Conservation (phyloP, 2,888 invertebrate genomes). For the Chrysolina oricalcia region DNA sequence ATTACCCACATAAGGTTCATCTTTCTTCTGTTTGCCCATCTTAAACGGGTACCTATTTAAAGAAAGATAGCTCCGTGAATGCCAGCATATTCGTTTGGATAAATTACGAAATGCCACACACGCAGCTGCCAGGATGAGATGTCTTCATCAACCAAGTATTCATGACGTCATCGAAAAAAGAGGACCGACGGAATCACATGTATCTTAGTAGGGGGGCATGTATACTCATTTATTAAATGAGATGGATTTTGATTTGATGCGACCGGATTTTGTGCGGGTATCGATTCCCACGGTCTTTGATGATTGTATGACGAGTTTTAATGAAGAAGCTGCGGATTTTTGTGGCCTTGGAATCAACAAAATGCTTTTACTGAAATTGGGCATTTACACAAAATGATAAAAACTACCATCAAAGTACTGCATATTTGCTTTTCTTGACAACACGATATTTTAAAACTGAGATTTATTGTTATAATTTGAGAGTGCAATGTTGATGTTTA, state of each 20-base stretch:
- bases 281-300: conserved; percentile 24
- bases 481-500: neutral
- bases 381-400: neutral
- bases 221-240: conserved; percentile 25
- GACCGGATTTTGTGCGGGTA: conserved; percentile 20
- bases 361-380: neutral
- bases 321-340: neutral
- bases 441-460: too few relatives aligned
- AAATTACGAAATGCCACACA: conserved; percentile 71
- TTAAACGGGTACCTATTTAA: conserved; percentile 44
- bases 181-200: conserved; percentile 46
- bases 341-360: neutral
- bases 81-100: conserved; percentile 59
- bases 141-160: conserved; percentile 72
- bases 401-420: too few relatives aligned
- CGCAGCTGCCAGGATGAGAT: conserved; percentile 70
- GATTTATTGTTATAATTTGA: too few relatives aligned
- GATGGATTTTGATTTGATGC: conserved; percentile 6
- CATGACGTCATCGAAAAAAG: conserved; percentile 67
- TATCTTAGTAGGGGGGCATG: conserved; percentile 44
- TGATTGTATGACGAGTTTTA: conserved; percentile 4
- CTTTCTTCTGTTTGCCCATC: conserved; percentile 30
- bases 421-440: too few relatives aligned
- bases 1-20: conserved; percentile 28
- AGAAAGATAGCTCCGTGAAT: conserved; percentile 43